Evolutionary conservation across 2,797 vertebrate genomes (phyloP), one percentile per base, ranked within the genome.

Genomic region (Rhinoraja longicauda): DNA sequence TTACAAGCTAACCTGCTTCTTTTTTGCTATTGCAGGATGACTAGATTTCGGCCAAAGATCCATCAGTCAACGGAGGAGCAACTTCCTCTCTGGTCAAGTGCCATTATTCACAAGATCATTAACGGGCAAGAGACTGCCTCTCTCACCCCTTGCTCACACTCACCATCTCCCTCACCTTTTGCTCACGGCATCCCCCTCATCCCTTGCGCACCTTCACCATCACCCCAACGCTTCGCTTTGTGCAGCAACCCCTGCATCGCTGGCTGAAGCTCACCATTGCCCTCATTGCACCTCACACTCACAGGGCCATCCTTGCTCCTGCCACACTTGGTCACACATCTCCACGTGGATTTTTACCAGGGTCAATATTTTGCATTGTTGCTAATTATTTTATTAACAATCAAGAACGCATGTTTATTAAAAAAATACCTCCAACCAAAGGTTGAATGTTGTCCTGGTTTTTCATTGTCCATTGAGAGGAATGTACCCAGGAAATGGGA

Each of bases 11-110:
- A 92, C 70, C 90, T 75, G 24, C 72, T 75, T 13, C 90, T 75
- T n/a, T 62, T 39, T 39, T 75, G 70, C 59, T 90, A 7, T 92
- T 92, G 26, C 90, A 92, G 90, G 90, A 92, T 75, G 90, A 92
- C 21, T 92, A 92, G 36, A 70, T 92, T 72, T 29, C 70, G 45
- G 26, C 90, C 24, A 75, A 53, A 45, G 90, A 64, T 59, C n/a
- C 70, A 53, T 12, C 24, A 39, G 36, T 26, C 4, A 24, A 26
- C n/a, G 36, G 90, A 92, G 39, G 67, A 10, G 24, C 67, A 57
- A 39, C 90, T 92, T 75, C 21, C 70, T 75, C 67, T 73, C 26
- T 75, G 6, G 39, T 45, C 26, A 57, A 75, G 39, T 92, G 36
- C 67, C 36, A 91, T 90, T 67, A 90, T 45, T 92, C 70, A 92